A percentile compares a stretch with the other conserved stretches of the same genome.
Evolutionary conservation across 2,797 vertebrate species (phyloP).

Genomic region (Molossus alvarezi): DNA sequence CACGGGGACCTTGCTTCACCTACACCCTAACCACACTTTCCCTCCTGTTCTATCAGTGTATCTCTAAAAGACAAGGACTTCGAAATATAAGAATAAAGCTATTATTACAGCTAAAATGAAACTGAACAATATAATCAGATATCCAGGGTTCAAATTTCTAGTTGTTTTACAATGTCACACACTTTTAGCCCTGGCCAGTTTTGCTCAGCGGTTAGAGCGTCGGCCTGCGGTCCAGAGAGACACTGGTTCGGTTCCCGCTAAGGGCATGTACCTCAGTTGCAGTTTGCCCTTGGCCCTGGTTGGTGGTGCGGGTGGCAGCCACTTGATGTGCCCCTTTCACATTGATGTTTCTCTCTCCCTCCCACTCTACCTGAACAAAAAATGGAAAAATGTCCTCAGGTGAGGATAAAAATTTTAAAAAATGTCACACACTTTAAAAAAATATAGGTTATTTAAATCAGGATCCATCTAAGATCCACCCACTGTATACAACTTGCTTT

Average conservation of each 20-base stretch:
- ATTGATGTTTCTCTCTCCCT: too few species aligned
- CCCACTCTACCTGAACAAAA: too few species aligned
- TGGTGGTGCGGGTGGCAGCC: too few species aligned
- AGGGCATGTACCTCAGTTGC: too few species aligned
- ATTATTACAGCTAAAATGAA: conserved; percentile 21
- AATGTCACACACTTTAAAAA: too few species aligned
- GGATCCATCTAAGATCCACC: not conserved
- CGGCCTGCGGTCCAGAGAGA: too few species aligned
- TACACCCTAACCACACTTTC: not conserved
- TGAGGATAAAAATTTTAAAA: not conserved
- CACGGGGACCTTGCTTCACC: too few species aligned
- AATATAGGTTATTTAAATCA: not conserved
- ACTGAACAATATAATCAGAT: not conserved
- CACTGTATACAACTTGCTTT: not conserved
- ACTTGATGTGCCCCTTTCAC: too few species aligned
- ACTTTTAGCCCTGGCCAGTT: not conserved
- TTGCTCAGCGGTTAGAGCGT: too few species aligned
- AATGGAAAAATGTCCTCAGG: too few species aligned
- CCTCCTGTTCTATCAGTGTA: not conserved
- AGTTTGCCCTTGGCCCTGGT: too few species aligned
- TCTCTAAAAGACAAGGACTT: conserved; percentile 2
- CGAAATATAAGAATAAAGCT: not conserved
- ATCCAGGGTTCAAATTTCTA: conserved; percentile 22
- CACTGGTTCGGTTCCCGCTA: too few species aligned
- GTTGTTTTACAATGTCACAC: not conserved